Base-by-base conservation (phyloP, 1,140 invertebrate genomes). In the Lordiphosa mommai region DNA sequence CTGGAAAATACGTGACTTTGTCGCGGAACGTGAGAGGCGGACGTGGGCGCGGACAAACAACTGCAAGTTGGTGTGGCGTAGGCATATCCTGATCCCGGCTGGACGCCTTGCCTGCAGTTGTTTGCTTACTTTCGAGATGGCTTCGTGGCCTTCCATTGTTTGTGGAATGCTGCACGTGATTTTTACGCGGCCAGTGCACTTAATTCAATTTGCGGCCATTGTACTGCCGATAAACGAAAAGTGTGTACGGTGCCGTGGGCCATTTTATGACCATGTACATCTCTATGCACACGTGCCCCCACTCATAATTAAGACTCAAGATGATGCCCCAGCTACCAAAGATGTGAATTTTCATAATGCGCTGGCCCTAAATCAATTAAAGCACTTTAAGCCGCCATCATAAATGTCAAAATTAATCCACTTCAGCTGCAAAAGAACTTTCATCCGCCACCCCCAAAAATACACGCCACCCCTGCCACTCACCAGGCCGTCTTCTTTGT, bases 1-100 rank as follows among this genome's bases (percentile, higher is more conserved):
- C 77, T 82, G 77, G 77, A 82, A 82, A 82, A 82, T 84, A 82
- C 77, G 77, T 82, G 77, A 82, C 77, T 82, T 84, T 72, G 61
- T 43, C 77, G 72, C 72, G 72, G 27, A 60, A 77, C 77, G 77
- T 82, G 77, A 61, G 48, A 40, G 61, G 44, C 51, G 41, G 46
- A 71, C 60, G 69, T 71, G 70, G 56, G 66, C 41, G 20, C 53
- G 44, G 69, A 72, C 43, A 71, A 71, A 72, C 69, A 56, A 55
- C 61, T 80, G 69, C 63, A 68, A 61, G 50, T 67, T 53, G 30
- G 47, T 37, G 16, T 12, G 46, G 29, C 40, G 44, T 40, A 36
- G 59, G 43, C 61, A 37, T 38, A 58, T 50, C 63, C 51, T 41
- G 33, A 17, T 43, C 40, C 40, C 40, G 40, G 40, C 20, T 8